Conservation (phyloP, 2,888 invertebrate species). For the Pogonocherus hispidulus region DNA sequence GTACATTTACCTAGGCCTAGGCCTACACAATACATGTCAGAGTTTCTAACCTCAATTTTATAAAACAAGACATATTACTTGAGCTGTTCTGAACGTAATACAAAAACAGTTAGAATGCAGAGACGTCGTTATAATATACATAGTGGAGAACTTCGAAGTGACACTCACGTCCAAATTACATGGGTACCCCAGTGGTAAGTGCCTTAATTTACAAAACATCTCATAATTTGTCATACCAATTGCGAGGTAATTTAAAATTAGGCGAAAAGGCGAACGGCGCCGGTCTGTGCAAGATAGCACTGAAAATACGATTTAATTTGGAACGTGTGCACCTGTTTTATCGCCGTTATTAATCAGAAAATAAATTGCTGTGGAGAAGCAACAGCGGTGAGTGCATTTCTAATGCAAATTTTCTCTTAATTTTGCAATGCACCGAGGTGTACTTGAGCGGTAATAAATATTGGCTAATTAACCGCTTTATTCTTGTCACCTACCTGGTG, state of each 20-base stretch:
- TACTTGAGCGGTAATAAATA: slow-evolving; percentile 45
- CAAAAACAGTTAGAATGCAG: not conserved
- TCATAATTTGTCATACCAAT: slow-evolving; percentile 43
- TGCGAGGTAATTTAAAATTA: slow-evolving; percentile 44
- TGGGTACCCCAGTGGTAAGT: slow-evolving; percentile 3
- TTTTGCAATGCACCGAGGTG: slow-evolving; percentile 46
- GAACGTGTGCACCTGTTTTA: slow-evolving; percentile 63
- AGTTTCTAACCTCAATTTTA: too few species aligned
- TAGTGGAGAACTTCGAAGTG: slow-evolving; percentile 1
- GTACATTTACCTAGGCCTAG: too few species aligned
- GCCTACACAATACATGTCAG: too few species aligned
- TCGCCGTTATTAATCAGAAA: slow-evolving; percentile 63
- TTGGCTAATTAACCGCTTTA: slow-evolving; percentile 51
- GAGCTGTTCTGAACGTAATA: too few species aligned
- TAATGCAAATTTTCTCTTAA: slow-evolving; percentile 62
- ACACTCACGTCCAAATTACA: slow-evolving; percentile 24
- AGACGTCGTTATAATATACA: not conserved
- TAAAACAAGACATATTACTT: not conserved
- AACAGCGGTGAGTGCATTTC: slow-evolving; percentile 57
- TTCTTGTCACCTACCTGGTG: slow-evolving; percentile 48
- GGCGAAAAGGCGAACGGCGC: slow-evolving; percentile 33
- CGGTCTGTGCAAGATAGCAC: slow-evolving; percentile 41
- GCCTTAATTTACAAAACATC: slow-evolving; percentile 29
- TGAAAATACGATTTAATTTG: slow-evolving; percentile 62
- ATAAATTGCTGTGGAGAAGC: slow-evolving; percentile 62